Percentiles rank a stretch among this genome's conserved stretches.
These are phyloP conservation scores for Drosophila nigricruria DNA, from an alignment of 2,888 invertebrate genomes.

Conservation along the genomic window DNA sequence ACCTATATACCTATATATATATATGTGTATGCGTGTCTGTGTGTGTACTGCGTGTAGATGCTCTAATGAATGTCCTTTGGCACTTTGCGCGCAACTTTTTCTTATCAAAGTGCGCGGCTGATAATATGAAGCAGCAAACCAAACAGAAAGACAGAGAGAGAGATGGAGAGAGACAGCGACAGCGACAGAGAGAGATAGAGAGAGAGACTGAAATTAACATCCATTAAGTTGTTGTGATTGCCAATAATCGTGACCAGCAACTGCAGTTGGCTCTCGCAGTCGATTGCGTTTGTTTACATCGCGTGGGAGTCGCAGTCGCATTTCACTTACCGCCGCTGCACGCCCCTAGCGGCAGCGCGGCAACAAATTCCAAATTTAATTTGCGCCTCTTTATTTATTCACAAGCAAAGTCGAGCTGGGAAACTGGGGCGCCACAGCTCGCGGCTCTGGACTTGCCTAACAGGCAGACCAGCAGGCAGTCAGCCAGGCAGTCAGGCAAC, in stretches of 20 bases:
- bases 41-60: constrained; percentile 16
- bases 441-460: constrained; percentile 14
- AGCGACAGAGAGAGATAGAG: background rate
- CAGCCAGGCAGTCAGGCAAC: background rate
- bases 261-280: background rate
- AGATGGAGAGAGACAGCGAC: too few relatives aligned
- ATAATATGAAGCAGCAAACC: background rate
- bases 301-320: background rate
- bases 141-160: background rate
- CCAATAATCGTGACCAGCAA: constrained; percentile 36
- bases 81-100: constrained; percentile 28
- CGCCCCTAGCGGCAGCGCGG: constrained; percentile 7
- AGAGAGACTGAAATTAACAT: background rate
- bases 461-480: background rate
- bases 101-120: constrained; percentile 20
- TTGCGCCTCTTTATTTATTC: constrained; percentile 72
- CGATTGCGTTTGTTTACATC: constrained; percentile 1
- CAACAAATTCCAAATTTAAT: constrained; percentile 71
- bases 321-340: background rate
- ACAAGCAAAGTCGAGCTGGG: constrained; percentile 47
- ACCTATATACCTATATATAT: too few relatives aligned
- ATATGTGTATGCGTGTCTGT: background rate
- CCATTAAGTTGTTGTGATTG: constrained; percentile 46
- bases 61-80: constrained; percentile 68
- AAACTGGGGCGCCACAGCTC: constrained; percentile 30